Base-by-base conservation (phyloP, 2,888 invertebrate genomes). In the Plagiodera versicolora region DNA sequence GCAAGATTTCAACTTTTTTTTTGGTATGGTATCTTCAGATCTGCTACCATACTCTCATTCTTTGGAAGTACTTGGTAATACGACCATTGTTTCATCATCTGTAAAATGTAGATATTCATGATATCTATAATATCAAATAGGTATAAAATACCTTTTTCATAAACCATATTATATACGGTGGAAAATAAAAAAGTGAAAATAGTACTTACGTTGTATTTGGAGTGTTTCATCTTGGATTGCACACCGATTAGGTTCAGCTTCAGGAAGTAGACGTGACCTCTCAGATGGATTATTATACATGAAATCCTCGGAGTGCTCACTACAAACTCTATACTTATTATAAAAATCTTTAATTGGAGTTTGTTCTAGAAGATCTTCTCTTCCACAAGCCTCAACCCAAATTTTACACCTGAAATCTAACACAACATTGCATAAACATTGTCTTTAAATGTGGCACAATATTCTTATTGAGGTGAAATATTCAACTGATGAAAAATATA, bases 251-350 rank as follows among this genome's bases (percentile, higher is more conserved):
- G 46, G 46, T 20, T 11, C 46, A 19, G 18, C 46, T 10, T 3
- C 10, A 46, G 18, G 46, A 46, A 17, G 46, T 11, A 19, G n/a
- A 46, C 46, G 46, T 46, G 46, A 46, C 46, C n/a, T 46, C n/a
- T 46, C 46, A 18, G n/a, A 46, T 10, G 46, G 46, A 46, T 46
- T 46, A 46, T 46, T 46, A 19, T 46, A 18, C 46, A 46, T 46
- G 1, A 2, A 18, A 46, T 17, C 18, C 11, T 46, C 3, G 11
- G 11, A 32, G 11, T 32, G 32, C 11, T 32, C 11, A 32, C 32
- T 28, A 9, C 45, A 46, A 17, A 18, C 46, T 10, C 46, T 5
- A n/a, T 19, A 20, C 6, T 16, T 20, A 16, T 20, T 28, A 14
- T 48, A 11, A 28, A 48, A 48, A 1, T 20, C 16, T 9, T 14